Evolutionary conservation across 2,797 vertebrate genomes (phyloP), one percentile per base, ranked within the genome.

Genomic region (Falco concolor): DNA sequence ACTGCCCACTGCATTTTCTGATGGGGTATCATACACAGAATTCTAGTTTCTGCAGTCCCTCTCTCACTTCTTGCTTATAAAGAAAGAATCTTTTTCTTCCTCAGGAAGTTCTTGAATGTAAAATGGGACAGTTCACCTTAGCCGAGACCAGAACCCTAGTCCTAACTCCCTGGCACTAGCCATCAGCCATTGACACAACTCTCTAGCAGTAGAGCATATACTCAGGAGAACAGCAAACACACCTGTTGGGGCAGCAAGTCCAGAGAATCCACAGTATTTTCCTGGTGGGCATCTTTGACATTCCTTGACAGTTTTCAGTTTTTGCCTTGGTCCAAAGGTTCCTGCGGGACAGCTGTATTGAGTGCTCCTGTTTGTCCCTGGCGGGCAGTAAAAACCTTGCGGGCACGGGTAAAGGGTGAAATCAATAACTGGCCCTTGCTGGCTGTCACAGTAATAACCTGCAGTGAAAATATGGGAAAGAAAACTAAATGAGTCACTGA

Each of bases 371-470:
- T 91, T 93, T 5, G 98, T 99, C 64, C 99, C 99, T 60, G 89
- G 73, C 27, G 98, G 99, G 94, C 99, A 99, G 95, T 98, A 99
- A 96, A 99, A 98, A 45, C 99, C 99, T 90, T 78, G 97, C 4
- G 98, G 98, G 93, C 99, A 99, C 2, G 98, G 98, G 92, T 97
- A 98, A n/a, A 97, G 97, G 40, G 97, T 97, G 32, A 98, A 98
- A 63, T 97, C 97, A 47, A 97, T 98, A 74, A 98, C 49, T 5
- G 96, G 97, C 34, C 97, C 96, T 32, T 93, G 85, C 32, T 97
- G 98, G 67, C 82, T 96, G 93, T 99, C 98, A 93, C 99, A 99
- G 97, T 98, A 99, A 97, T 98, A 99, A 28, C 99, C 99, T 96
- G 54, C 50, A 84, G 63, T 17, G 27, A 65, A 64, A 76, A 83